phyloP scores from a whole-genome alignment of 2,797 vertebrate species.

The Dicrostonyx torquatus region DNA sequence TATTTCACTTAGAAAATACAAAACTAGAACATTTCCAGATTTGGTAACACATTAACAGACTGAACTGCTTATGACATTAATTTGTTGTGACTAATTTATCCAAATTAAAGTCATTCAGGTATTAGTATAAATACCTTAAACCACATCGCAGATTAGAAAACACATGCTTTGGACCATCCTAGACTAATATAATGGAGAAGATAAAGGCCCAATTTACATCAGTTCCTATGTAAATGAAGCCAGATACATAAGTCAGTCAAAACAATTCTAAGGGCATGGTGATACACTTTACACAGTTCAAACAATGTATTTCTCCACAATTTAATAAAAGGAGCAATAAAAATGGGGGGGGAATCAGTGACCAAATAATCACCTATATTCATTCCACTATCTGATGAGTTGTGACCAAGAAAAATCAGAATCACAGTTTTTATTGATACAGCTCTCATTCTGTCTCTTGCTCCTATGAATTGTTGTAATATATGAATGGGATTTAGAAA shows the following conservation, averaged over 20 bases:
- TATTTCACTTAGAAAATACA: not conserved
- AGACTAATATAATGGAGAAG: not conserved
- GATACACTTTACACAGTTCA: not conserved
- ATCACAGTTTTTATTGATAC: constrained; percentile 23
- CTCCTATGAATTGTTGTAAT: not conserved
- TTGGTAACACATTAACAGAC: constrained; percentile 1
- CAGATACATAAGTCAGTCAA: not conserved
- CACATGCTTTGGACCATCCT: not conserved
- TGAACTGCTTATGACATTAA: constrained; percentile 31
- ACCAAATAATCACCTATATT: not conserved
- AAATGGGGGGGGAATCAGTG: not conserved
- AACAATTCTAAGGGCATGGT: not conserved
- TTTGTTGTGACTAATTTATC: constrained; percentile 18
- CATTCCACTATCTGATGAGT: not conserved
- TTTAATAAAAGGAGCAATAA: constrained; percentile 45
- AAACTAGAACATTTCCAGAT: constrained; percentile 6
- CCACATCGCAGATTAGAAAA: constrained; percentile 33
- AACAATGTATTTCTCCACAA: constrained; percentile 25
- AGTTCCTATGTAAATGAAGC: constrained; percentile 40
- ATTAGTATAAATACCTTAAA: constrained; percentile 1
- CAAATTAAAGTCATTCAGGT: not conserved
- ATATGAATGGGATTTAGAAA: not conserved
- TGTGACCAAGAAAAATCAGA: constrained; percentile 33
- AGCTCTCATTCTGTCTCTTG: not conserved
- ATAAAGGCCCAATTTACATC: constrained; percentile 1